Percentiles rank a stretch among this genome's conserved stretches.
These are phyloP conservation scores for Troides oblongomaculatus DNA, from an alignment of 2,888 invertebrate species.

Conservation along the genomic window DNA sequence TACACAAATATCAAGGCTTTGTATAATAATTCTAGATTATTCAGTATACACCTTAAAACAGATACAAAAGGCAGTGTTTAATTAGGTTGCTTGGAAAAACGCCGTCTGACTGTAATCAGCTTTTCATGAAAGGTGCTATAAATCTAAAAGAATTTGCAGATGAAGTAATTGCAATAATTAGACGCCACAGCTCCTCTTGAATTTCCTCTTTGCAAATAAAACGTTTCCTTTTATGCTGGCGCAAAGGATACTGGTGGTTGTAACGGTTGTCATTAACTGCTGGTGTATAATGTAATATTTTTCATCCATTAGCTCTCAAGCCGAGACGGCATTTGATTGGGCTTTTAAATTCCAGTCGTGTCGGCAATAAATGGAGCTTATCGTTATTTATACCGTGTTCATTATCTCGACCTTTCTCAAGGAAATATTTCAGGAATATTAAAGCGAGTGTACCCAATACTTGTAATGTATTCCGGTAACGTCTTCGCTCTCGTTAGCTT, in stretches of 20 bases:
- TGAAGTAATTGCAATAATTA: neutral
- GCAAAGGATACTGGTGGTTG: neutral
- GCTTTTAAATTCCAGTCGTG: constrained; percentile 20
- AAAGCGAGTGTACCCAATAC: constrained; percentile 3
- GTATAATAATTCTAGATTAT: too few relatives aligned
- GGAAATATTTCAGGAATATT: constrained; percentile 20
- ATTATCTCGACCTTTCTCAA: constrained; percentile 22
- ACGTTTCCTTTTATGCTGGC: neutral
- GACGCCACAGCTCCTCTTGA: neutral
- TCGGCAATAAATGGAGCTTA: constrained; percentile 23
- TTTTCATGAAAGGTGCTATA: neutral
- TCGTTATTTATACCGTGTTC: constrained; percentile 22
- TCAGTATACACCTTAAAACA: too few relatives aligned
- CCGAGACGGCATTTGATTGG: constrained; percentile 10
- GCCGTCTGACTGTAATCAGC: neutral
- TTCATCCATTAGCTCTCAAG: constrained; percentile 17
- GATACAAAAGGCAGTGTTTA: too few relatives aligned
- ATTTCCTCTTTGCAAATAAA: neutral
- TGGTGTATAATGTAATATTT: constrained; percentile 3
- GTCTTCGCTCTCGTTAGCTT: constrained; percentile 14
- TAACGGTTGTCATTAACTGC: neutral
- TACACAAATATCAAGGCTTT: too few relatives aligned
- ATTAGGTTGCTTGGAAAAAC: neutral
- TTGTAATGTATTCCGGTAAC: constrained; percentile 15
- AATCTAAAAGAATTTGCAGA: neutral